Evolutionary conservation across 2,888 invertebrate species (phyloP).

Genomic region (Epinotia nisella): DNA sequence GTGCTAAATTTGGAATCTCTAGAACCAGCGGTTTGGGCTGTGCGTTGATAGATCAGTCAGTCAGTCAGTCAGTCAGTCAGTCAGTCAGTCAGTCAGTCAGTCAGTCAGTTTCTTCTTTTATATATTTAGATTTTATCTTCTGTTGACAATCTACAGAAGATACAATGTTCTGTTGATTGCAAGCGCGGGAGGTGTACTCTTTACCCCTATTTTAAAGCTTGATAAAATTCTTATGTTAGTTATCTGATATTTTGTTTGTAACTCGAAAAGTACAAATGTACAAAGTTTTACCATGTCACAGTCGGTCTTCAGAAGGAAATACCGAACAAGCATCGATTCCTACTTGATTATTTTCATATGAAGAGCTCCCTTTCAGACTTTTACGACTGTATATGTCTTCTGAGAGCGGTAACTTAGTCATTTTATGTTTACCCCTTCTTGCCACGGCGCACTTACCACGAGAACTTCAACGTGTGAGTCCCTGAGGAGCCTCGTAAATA

Average conservation of each 20-base stretch:
- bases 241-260: slow-evolving; percentile 29
- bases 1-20: too few species aligned
- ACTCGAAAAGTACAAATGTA: slow-evolving; percentile 30
- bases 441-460: slow-evolving; percentile 70
- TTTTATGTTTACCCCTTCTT: slow-evolving; percentile 82
- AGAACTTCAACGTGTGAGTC: slow-evolving; percentile 75
- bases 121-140: too few species aligned
- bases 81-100: too few species aligned
- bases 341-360: slow-evolving; percentile 81
- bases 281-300: slow-evolving; percentile 35
- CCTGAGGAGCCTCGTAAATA: slow-evolving; percentile 77
- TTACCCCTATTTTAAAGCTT: background rate
- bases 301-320: slow-evolving; percentile 50
- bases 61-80: too few species aligned
- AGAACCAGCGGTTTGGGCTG: too few species aligned
- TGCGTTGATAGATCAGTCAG: too few species aligned
- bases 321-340: slow-evolving; percentile 66
- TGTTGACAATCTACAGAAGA: too few species aligned
- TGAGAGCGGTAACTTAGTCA: slow-evolving; percentile 83
- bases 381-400: slow-evolving; percentile 81
- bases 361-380: slow-evolving; percentile 74
- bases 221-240: background rate
- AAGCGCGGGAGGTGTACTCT: background rate
- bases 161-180: too few species aligned
- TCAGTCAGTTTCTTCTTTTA: too few species aligned